A percentile compares a stretch with the other conserved stretches of the same genome.
These are phyloP conservation scores for Exocentrus adspersus DNA, from an alignment of 2,888 invertebrate species.

Conservation along the genomic window DNA sequence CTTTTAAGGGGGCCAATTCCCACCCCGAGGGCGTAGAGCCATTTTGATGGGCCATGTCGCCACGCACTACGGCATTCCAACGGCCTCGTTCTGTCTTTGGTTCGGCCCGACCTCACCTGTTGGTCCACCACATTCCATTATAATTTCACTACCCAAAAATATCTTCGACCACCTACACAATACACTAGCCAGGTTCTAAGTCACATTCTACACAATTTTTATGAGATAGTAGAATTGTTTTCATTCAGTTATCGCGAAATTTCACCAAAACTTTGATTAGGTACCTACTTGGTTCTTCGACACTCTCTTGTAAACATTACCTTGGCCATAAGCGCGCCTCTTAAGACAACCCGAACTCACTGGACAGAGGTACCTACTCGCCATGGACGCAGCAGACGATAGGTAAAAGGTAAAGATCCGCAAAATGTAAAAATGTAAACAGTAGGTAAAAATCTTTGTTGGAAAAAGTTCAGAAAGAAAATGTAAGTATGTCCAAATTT, in stretches of 20 bases:
- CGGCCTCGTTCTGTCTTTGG: constrained; percentile 19
- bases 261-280: constrained; percentile 21
- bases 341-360: neutral
- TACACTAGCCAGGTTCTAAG: neutral
- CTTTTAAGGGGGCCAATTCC: constrained; percentile 56
- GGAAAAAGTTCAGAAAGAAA: too few relatives aligned
- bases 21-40: constrained; percentile 56
- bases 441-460: too few relatives aligned
- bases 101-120: constrained; percentile 25
- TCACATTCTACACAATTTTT: neutral
- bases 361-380: constrained; percentile 2
- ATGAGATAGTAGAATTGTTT: neutral
- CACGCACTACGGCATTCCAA: constrained; percentile 26
- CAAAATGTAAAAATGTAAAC: too few relatives aligned
- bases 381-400: neutral
- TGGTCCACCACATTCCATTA: constrained; percentile 30
- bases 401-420: too few relatives aligned
- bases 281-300: constrained; percentile 6
- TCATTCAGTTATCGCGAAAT: constrained; percentile 13
- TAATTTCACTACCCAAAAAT: constrained; percentile 17
- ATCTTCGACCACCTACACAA: constrained; percentile 3
- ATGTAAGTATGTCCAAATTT: too few relatives aligned
- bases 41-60: constrained; percentile 54
- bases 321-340: constrained; percentile 24
- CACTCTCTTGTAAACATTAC: constrained; percentile 26